These are phyloP conservation scores for Acanthosoma haemorrhoidale DNA, from an alignment of 2,888 invertebrate species.

Conservation along the genomic window DNA sequence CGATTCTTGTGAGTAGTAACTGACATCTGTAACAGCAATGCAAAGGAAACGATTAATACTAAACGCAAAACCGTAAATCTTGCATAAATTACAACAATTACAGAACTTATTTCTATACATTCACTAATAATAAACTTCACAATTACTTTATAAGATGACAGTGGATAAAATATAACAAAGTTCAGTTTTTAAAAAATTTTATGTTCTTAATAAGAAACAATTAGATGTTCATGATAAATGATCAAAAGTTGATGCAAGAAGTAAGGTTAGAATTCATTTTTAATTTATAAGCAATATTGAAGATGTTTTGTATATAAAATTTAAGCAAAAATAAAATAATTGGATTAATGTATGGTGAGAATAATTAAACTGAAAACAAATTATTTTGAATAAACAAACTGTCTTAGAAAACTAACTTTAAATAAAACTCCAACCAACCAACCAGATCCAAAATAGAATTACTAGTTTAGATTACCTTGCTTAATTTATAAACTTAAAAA, in stretches of 20 bases:
- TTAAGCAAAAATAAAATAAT: neutral
- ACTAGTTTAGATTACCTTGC: neutral
- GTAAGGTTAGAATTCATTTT: conserved; percentile 10
- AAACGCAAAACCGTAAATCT: no score
- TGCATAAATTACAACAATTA: no score
- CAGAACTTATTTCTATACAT: no score
- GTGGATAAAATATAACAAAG: neutral
- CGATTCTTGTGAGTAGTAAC: conserved; percentile 77
- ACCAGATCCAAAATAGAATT: neutral
- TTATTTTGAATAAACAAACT: neutral
- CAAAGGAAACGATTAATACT: no score
- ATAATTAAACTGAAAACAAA: neutral
- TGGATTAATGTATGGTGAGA: neutral
- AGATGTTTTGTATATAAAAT: neutral
- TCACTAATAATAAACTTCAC: no score
- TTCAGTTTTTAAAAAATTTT: neutral
- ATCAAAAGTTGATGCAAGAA: conserved; percentile 8
- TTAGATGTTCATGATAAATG: neutral
- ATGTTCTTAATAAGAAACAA: neutral
- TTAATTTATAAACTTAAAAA: conserved; percentile 7
- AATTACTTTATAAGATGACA: no score
- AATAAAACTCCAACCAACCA: neutral
- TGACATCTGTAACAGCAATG: conserved; percentile 76
- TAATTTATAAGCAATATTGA: neutral
- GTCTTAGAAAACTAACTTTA: neutral